Evolutionary conservation across 2,797 vertebrate species (phyloP), one percentile per base, ranked within the genome.

Genomic region (Gallinago solitaria): DNA sequence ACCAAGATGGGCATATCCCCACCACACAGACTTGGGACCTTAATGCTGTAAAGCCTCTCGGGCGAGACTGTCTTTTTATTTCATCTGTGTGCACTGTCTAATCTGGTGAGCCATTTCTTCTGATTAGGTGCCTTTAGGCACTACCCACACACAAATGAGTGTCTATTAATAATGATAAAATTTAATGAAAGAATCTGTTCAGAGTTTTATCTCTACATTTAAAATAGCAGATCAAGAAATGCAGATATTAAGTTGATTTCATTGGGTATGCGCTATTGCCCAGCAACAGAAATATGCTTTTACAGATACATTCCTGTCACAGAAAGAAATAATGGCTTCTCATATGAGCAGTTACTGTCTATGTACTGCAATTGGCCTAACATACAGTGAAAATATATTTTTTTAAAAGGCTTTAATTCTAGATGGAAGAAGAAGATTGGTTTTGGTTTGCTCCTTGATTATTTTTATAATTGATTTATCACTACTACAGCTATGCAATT

Each of bases 81-180:
- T 93, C 16, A 18, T 59, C 57, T 71, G 27, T 65, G 48, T 69
- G 47, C 76, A 41, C 9, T 63, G 15, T 51, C 54, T 93, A n/a
- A 89, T 92, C 43, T 57, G n/a, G 33, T 67, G 73, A 96, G 76
- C 59, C 85, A 14, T 51, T 94, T 83, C 80, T 80, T 92, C 82
- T 81, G 82, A 92, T 79, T 81, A 7, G 11, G 9, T 81, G 92
- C 91, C 91, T 89, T 39, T 78, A 78, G 91, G 95, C 84, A 79
- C 76, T 95, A 59, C 94, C 92, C 82, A 61, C 93, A 48, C 76
- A 91, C 73, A 78, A 92, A 88, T 69, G 47, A 92, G 16, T 84
- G 35, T 83, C 94, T 96, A 25, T 93, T 96, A 96, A 92, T 90
- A 95, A 89, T 65, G 76, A 75, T 75, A 94, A 83, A 91, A 95